Percentiles rank a stretch among this genome's conserved stretches.
These are phyloP conservation scores for Battus philenor DNA, from an alignment of 1,140 invertebrate species.

Conservation along the genomic window DNA sequence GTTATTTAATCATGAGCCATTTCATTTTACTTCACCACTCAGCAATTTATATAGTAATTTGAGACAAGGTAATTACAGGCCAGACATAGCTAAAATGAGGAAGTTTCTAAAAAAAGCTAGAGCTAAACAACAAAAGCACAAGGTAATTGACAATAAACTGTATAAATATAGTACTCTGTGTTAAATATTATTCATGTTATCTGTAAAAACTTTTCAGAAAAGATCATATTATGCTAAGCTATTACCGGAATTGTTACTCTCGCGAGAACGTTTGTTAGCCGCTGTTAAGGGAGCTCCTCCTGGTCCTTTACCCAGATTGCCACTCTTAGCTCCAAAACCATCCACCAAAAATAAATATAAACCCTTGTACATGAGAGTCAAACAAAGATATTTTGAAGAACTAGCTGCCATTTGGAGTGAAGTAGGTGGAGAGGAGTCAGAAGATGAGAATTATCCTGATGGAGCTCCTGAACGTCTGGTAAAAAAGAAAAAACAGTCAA, in stretches of 20 bases:
- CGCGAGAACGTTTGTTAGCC: conserved; percentile 55
- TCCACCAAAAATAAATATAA: conserved; percentile 54
- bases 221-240: conserved; percentile 69
- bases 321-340: conserved; percentile 45
- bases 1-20: conserved; percentile 82
- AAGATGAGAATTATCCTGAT: conserved; percentile 83
- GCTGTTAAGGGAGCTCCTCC: conserved; percentile 53
- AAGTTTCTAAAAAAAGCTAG: conserved; percentile 66
- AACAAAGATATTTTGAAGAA: conserved; percentile 75
- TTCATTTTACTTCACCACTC: conserved; percentile 84
- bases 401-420: conserved; percentile 73
- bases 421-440: conserved; percentile 82
- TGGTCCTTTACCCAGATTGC: conserved; percentile 44
- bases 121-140: conserved; percentile 61
- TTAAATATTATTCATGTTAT: neutral
- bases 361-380: conserved; percentile 53
- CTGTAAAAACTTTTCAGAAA: conserved; percentile 35
- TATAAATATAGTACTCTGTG: neutral
- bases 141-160: conserved; percentile 36
- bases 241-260: conserved; percentile 61
- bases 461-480: conserved; percentile 62
- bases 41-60: conserved; percentile 81
- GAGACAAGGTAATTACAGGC: conserved; percentile 81
- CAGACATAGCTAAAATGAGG: conserved; percentile 78
- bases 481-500: conserved; percentile 45